A percentile compares a stretch with the other conserved stretches of the same genome.
These are phyloP conservation scores for Chesias legatella DNA, from an alignment of 2,888 invertebrate species.

Conservation along the genomic window DNA sequence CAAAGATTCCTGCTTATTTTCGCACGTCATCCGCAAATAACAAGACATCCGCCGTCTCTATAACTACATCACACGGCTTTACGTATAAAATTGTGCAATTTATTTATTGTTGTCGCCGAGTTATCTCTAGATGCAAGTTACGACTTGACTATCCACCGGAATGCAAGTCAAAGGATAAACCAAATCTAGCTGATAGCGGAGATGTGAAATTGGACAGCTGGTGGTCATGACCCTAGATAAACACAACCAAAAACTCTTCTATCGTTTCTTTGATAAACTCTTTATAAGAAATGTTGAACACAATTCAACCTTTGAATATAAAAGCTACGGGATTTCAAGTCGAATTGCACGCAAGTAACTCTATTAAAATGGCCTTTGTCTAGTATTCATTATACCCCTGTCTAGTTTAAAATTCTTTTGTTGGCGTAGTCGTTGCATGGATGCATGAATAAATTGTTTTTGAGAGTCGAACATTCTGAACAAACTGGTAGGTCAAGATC, in stretches of 20 bases:
- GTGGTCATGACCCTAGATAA: constrained; percentile 8
- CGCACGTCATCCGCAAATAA: constrained; percentile 68
- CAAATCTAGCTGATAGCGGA: background rate
- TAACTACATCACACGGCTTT: constrained; percentile 3
- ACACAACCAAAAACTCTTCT: constrained; percentile 10
- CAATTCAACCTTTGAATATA: constrained; percentile 43
- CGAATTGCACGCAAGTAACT: constrained; percentile 73
- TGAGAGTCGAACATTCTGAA: constrained; percentile 66
- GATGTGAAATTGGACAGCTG: background rate
- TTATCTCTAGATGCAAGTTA: background rate
- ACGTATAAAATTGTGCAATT: constrained; percentile 7
- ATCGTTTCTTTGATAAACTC: constrained; percentile 15
- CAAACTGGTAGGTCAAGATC: constrained; percentile 80
- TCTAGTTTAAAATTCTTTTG: constrained; percentile 79
- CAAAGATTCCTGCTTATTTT: constrained; percentile 73
- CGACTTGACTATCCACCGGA: background rate
- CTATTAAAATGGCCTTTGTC: constrained; percentile 74
- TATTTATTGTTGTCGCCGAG: background rate
- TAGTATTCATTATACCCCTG: constrained; percentile 78
- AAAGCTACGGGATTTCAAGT: constrained; percentile 49
- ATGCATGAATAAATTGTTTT: constrained; percentile 79
- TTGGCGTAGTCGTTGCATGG: constrained; percentile 66
- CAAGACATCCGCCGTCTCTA: constrained; percentile 41
- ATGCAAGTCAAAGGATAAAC: background rate
- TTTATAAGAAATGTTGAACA: constrained; percentile 23